Evolutionary conservation across 2,888 invertebrate species (phyloP), one percentile per base, ranked within the genome.

Genomic region (Hyppa rectilinea): DNA sequence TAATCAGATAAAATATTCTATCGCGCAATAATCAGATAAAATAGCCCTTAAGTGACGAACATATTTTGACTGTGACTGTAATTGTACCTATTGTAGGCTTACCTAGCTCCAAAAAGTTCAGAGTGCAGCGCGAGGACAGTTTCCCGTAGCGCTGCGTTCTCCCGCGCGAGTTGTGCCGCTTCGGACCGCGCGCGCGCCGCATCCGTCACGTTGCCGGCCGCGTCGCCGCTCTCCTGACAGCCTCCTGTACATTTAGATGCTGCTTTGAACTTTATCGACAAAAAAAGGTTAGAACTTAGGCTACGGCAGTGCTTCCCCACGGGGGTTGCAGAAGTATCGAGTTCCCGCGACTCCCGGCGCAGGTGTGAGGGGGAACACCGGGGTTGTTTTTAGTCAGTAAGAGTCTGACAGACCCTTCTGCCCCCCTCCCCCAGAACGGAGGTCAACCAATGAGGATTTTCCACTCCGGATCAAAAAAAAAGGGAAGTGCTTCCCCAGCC

Each of bases 31-130:
- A 36, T 4, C 4, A 55, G 9, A 55, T 17, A 36, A 23, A 56
- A 56, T 23, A 56, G 36, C 1, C 23, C 17, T 2, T 36, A 9
- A 55, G 10, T 23, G 34, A 55, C 9, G 17, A 36, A 56, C 17
- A 26, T 10, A 38, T 26, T 56, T 56, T 26, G 17, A 38, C 10
- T 38, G 17, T 17, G 36, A 23, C 23, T 26, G 26, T 38, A 36
- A 0, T n/a, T n/a, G n/a, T 14, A 34, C 9, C 20, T 20, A n/a
- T 26, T 14, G 12, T 40, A 40, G 43, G 2, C 78, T 75, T 55
- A 95, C 96, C 96, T 97, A 20, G 98, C 98, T 50, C 98, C 98
- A 89, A 97, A 98, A 10, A 98, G 97, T 92, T 98, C 98, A 23
- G 97, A 97, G 89, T 98, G 97, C 60, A 98, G 92, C 4, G 97